Evolutionary conservation across 2,113 vertebrate species (phyloP).

Genomic region (Apus apus): DNA sequence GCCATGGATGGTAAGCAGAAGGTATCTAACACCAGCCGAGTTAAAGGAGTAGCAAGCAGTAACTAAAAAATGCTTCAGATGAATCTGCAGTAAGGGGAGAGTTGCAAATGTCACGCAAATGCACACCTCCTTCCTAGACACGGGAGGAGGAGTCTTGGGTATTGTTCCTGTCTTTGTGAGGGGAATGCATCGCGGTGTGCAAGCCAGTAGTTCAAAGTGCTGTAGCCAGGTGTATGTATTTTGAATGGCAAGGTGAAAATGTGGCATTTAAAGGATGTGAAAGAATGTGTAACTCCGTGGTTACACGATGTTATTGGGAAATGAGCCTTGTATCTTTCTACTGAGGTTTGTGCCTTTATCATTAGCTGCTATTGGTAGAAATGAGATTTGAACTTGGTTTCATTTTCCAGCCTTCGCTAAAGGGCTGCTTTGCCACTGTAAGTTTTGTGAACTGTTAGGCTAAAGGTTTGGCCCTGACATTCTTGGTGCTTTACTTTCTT

Average conservation of each 20-base stretch:
- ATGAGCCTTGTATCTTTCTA: neutral
- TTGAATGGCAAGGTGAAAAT: neutral
- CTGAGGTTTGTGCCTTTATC: neutral
- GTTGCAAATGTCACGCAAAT: neutral
- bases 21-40: fast-evolving
- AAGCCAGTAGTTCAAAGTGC: neutral
- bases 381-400: neutral
- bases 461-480: neutral
- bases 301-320: neutral
- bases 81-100: neutral
- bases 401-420: neutral
- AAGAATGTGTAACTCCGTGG: neutral
- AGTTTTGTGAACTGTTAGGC: neutral
- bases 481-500: neutral
- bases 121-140: neutral
- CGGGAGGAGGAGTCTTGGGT: neutral
- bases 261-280: neutral
- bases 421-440: neutral
- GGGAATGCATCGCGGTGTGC: neutral
- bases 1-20: neutral
- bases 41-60: neutral
- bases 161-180: neutral
- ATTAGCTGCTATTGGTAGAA: neutral
- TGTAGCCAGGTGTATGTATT: neutral
- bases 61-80: neutral